Base-by-base conservation (phyloP, 2,888 invertebrate species). In the Dinocampus coccinellae region DNA sequence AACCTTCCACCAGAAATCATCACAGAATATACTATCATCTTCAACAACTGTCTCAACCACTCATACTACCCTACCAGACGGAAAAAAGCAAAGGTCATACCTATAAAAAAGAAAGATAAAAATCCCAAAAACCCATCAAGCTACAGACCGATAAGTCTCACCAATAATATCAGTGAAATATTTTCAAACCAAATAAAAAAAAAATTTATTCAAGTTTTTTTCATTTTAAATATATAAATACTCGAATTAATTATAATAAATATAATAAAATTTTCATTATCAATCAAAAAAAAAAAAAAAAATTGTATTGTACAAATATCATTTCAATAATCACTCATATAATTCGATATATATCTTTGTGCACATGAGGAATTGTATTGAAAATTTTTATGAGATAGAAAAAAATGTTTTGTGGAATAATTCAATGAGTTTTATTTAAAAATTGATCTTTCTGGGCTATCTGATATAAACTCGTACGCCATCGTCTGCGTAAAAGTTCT, bases 391-490 rank as follows among this genome's bases (percentile, higher is more conserved):
- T 26, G 24, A 20, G 33, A 65, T 58, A 52, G 9, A 36, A 65
- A 26, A 55, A 52, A 16, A 34, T 52, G 33, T 65, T 26, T 33
- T 20, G 60, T 72, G 78, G 79, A 84, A 83, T 85, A 84, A 82
- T 85, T 80, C 81, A 84, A 85, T 82, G 75, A 82, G 81, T 83
- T 86, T 85, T 86, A 82, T 86, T 83, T 79, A 80, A 82, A 85
- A 87, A 87, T 87, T 85, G 85, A 86, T 86, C 86, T 83, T 82
- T 78, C 73, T 76, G 69, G n/a, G n/a, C n/a, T 69, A 72, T 65
- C 73, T 75, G 69, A 75, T 67, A 69, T 68, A 74, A 73, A 73
- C 81, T 80, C 81, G 81, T n/a, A 80, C 84, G 84, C 83, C 83
- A 85, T 83, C 81, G 81, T 79, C 79, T 80, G 80, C 81, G 83